These are phyloP conservation scores for Acleris sparsana DNA, from an alignment of 2,888 invertebrate species.

Conservation along the genomic window DNA sequence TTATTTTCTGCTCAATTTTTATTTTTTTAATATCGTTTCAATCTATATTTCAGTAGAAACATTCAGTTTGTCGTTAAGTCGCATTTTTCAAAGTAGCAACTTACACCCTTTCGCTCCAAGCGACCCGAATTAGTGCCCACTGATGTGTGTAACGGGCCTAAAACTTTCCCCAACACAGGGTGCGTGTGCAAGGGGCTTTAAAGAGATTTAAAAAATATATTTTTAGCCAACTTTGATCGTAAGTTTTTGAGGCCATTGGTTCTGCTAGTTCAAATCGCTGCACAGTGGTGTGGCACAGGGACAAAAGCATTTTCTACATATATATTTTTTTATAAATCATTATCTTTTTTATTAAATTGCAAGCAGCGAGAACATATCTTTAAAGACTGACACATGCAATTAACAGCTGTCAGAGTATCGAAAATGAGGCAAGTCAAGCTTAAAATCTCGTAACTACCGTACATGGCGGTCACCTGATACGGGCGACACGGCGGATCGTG, in stretches of 20 bases:
- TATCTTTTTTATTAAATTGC: slow-evolving; percentile 4
- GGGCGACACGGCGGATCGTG: slow-evolving; percentile 44
- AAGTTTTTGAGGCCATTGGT: slow-evolving; percentile 31
- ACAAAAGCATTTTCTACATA: slow-evolving; percentile 2
- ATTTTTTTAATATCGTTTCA: no score
- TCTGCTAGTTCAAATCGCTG: slow-evolving; percentile 25
- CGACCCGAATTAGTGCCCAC: slow-evolving; percentile 69
- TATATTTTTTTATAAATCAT: neutral
- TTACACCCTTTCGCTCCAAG: slow-evolving; percentile 61
- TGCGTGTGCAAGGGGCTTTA: slow-evolving; percentile 59
- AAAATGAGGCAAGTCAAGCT: slow-evolving; percentile 38
- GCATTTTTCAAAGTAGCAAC: slow-evolving; percentile 37
- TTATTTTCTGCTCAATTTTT: no score
- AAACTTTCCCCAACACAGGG: slow-evolving; percentile 69
- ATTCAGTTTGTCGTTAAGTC: neutral
- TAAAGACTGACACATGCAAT: slow-evolving; percentile 28
- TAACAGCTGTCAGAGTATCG: slow-evolving; percentile 37
- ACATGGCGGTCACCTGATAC: slow-evolving; percentile 48
- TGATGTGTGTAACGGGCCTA: slow-evolving; percentile 77
- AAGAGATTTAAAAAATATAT: slow-evolving; percentile 60
- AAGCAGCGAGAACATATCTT: slow-evolving; percentile 6
- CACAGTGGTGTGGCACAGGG: slow-evolving; percentile 21
- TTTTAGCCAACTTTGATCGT: slow-evolving; percentile 37
- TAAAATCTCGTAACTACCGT: slow-evolving; percentile 42
- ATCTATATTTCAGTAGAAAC: no score